Percentiles rank a stretch among this genome's conserved stretches.
Evolutionary conservation across 2,888 invertebrate species (phyloP).

Genomic region (Tholera decimalis): DNA sequence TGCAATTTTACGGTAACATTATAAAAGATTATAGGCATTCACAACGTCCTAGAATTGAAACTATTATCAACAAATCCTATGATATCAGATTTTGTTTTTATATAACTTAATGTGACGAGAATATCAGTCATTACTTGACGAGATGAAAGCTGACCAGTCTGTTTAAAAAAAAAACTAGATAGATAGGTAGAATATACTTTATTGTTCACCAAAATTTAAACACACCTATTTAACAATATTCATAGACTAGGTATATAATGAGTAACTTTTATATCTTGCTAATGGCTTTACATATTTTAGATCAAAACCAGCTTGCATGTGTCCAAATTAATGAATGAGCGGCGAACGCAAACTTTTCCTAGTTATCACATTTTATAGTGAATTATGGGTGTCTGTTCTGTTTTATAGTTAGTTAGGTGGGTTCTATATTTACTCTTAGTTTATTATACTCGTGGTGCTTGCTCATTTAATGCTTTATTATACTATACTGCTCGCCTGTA

Average conservation of each 20-base stretch:
- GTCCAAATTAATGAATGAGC: no score
- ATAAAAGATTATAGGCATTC: no score
- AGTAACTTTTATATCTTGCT: neutral
- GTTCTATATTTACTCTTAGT: neutral
- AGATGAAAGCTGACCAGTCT: neutral
- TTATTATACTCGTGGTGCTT: neutral
- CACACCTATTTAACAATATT: no score
- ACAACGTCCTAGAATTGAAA: no score
- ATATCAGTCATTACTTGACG: neutral
- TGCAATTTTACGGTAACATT: no score
- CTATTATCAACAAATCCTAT: no score
- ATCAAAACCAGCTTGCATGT: neutral
- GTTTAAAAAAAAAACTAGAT: neutral
- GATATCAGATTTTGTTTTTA: neutral
- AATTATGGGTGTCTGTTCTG: neutral
- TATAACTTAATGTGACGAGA: neutral
- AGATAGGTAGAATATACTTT: no score
- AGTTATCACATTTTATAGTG: neutral
- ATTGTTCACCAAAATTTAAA: no score
- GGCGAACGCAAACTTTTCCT: neutral
- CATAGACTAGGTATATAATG: no score
- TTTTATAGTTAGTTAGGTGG: neutral
- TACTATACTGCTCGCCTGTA: neutral
- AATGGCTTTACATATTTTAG: neutral
- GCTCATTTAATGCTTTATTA: neutral